phyloP scores from a whole-genome alignment of 2,888 invertebrate genomes.

The Drymonia ruficornis region DNA sequence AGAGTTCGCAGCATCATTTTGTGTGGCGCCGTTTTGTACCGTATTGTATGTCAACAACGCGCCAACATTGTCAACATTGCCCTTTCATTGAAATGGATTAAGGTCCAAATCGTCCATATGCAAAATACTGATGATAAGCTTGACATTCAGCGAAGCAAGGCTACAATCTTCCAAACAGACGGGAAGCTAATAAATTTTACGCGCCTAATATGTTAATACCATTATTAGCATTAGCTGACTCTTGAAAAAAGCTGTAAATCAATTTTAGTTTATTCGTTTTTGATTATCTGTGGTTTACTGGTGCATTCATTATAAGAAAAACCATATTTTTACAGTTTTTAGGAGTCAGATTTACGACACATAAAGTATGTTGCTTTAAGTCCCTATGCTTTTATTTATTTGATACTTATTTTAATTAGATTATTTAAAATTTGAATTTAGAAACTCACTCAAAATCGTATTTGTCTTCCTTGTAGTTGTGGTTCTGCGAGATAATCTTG shows the following conservation, averaged over 20 bases:
- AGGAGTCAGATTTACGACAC: background rate
- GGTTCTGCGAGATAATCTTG: slow-evolving; percentile 78
- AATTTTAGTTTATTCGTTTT: slow-evolving; percentile 27
- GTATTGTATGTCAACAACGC: background rate
- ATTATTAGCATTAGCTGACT: slow-evolving; percentile 42
- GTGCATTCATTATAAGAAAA: slow-evolving; percentile 7
- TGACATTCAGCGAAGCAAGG: slow-evolving; percentile 60
- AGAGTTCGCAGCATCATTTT: background rate
- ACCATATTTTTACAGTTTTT: background rate
- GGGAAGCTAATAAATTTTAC: slow-evolving; percentile 55
- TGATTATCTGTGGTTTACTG: slow-evolving; percentile 14
- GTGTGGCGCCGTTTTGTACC: background rate
- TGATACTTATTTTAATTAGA: no score
- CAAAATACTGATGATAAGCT: slow-evolving; percentile 46
- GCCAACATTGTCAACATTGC: background rate
- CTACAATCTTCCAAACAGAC: slow-evolving; percentile 48
- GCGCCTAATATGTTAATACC: slow-evolving; percentile 48
- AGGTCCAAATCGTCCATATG: slow-evolving; percentile 29
- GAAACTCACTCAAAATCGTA: slow-evolving; percentile 77
- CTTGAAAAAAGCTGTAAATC: slow-evolving; percentile 40
- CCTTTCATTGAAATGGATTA: background rate
- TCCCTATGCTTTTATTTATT: no score
- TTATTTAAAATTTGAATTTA: background rate
- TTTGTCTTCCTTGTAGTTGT: slow-evolving; percentile 79
- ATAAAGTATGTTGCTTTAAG: background rate